phyloP scores from a whole-genome alignment of 2,888 invertebrate genomes.

The Diachrysia chrysitis region DNA sequence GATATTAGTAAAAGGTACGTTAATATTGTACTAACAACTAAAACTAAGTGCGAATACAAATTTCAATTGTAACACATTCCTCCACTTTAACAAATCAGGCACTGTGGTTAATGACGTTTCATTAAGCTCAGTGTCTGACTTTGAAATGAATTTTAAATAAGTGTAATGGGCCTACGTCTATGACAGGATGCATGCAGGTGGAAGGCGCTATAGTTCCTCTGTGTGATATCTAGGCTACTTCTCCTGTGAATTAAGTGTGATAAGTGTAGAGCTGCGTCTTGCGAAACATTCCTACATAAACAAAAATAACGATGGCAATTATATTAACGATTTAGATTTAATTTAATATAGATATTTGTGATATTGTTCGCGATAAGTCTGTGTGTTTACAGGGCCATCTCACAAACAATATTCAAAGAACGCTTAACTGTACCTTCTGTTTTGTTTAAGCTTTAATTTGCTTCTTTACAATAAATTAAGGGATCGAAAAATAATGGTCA shows the following conservation, averaged over 20 bases:
- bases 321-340: no score
- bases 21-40: not conserved
- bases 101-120: no score
- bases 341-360: no score
- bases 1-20: not conserved
- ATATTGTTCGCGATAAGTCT: no score
- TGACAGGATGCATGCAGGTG: constrained; percentile 39
- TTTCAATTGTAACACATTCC: not conserved
- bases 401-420: not conserved
- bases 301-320: not conserved
- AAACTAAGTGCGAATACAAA: not conserved
- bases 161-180: not conserved
- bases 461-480: no score
- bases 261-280: not conserved
- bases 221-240: not conserved
- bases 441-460: no score
- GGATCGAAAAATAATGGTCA: no score
- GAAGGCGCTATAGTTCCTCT: constrained; percentile 15
- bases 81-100: no score
- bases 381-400: not conserved
- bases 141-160: constrained; percentile 4
- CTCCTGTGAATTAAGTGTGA: not conserved
- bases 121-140: not conserved
- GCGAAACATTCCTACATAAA: not conserved
- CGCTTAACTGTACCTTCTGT: no score